Evolutionary conservation across 2,797 vertebrate genomes (phyloP).

Genomic region (Silurus lanzhouensis): DNA sequence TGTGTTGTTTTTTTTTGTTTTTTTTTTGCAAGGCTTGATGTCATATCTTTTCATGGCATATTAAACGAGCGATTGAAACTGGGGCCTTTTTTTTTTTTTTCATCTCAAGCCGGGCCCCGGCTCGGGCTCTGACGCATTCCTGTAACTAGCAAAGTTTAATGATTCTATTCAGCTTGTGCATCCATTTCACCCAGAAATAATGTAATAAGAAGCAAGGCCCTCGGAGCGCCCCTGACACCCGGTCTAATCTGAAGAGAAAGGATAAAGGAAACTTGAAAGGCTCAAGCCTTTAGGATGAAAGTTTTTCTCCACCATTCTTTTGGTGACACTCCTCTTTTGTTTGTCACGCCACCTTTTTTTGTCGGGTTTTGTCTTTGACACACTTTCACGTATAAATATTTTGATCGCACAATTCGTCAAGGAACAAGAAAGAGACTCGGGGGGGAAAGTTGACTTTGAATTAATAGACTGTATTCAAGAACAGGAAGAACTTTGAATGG

Average conservation of each 20-base stretch:
- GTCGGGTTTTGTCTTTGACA: conserved; percentile 66
- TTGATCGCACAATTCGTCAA: conserved; percentile 44
- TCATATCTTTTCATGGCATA: conserved; percentile 99
- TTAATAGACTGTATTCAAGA: neutral
- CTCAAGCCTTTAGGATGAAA: conserved; percentile 70
- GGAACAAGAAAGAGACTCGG: conserved; percentile 8
- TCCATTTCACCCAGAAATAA: conserved; percentile 87
- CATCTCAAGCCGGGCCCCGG: conserved; percentile 77
- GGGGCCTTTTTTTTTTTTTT: conserved; percentile 86
- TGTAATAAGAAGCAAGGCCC: conserved; percentile 84
- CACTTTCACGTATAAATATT: conserved; percentile 66
- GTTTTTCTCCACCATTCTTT: conserved; percentile 61
- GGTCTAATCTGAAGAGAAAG: conserved; percentile 73
- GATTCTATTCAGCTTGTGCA: conserved; percentile 81
- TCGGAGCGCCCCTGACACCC: conserved; percentile 74
- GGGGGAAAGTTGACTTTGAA: conserved; percentile 16
- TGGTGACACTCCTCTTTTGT: conserved; percentile 67
- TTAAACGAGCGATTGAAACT: conserved; percentile 86
- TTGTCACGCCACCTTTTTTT: conserved; percentile 71
- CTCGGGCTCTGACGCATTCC: conserved; percentile 70
- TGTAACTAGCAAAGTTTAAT: conserved; percentile 86
- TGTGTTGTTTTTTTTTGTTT: no score
- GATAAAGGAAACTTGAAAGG: conserved; percentile 76
- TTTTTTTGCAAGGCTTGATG: conserved; percentile 88
- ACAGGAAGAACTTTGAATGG: neutral